Evolutionary conservation across 2,113 vertebrate genomes (phyloP), one percentile per base, ranked within the genome.

Genomic region (Corythaixoides concolor): DNA sequence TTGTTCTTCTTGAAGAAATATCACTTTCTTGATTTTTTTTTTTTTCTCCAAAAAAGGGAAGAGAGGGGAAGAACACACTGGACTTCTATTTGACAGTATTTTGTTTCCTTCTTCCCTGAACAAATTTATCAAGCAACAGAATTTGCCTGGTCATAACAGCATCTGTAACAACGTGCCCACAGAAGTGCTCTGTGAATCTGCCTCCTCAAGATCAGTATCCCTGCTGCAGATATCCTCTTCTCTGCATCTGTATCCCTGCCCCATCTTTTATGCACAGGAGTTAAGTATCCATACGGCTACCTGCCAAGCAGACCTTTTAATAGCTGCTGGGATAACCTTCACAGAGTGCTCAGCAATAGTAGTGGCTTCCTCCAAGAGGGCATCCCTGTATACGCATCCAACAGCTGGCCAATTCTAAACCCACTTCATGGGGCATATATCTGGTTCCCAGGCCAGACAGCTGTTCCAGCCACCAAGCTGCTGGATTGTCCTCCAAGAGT

Each of bases 1-100:
- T 91, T 90, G 63, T 80, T 93, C 81, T 94, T 89, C 58, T 56
- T 63, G 49, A 70, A 94, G 62, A 88, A 95, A 45, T n/a, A 91
- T 5, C 35, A 64, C 70, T 92, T 86, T 91, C 78, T 77, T 20
- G 14, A 86, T 80, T 59, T 86, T 91, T 89, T 75, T 21, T 89
- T 89, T 75, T 21, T 43, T 43, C 12, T 41, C 14, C 14, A 14
- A 64, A 39, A 93, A 85, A 82, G 76, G 24, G 8, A 64, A 69
- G 63, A 88, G 28, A 47, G 10, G 18, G 12, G 23, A 95, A 90
- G 80, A 94, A 84, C 52, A 87, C 17, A 19, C 1, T 47, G 43
- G 43, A 55, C 60, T 69, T 32, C 17, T 76, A 75, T 18, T 89
- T 55, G 55, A 60, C 6, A 8, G 39, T 70, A 32, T 81, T 95